A percentile compares a stretch with the other conserved stretches of the same genome.
Evolutionary conservation across 2,888 invertebrate species (phyloP).

Genomic region (Pollenia griseotomentosa): DNA sequence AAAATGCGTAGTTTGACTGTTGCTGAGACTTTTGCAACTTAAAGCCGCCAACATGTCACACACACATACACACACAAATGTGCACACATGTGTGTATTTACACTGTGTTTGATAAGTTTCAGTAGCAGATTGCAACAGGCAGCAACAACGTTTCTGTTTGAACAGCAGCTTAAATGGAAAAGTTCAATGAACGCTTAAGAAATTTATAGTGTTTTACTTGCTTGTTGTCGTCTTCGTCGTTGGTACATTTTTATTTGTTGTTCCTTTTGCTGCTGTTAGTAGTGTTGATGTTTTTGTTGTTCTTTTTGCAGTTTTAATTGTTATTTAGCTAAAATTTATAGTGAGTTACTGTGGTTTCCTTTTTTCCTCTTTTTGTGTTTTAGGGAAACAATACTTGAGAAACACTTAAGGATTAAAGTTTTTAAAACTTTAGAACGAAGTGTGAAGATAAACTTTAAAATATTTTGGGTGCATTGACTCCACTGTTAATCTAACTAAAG

Average conservation of each 20-base stretch:
- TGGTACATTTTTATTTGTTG: constrained; percentile 49
- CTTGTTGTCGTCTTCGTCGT: constrained; percentile 58
- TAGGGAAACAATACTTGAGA: neutral
- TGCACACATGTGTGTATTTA: neutral
- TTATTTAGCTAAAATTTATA: constrained; percentile 60
- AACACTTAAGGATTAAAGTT: constrained; percentile 5
- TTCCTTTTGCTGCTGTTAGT: constrained; percentile 32
- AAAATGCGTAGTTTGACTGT: constrained; percentile 64
- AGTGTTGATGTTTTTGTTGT: constrained; percentile 24
- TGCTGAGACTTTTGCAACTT: constrained; percentile 48
- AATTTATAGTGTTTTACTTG: constrained; percentile 65
- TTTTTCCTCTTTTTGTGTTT: neutral
- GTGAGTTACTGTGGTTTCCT: constrained; percentile 38
- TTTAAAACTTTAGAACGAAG: neutral
- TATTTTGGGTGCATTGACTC: neutral
- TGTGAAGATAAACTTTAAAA: neutral
- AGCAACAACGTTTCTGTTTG: constrained; percentile 42
- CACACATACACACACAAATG: constrained; percentile 16
- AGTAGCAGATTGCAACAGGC: constrained; percentile 59
- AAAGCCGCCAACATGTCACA: constrained; percentile 58
- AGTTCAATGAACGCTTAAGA: constrained; percentile 73
- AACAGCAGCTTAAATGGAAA: constrained; percentile 69
- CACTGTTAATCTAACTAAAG: neutral
- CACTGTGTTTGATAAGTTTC: constrained; percentile 8
- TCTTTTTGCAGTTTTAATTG: constrained; percentile 63